Percentiles rank a stretch among this genome's conserved stretches.
Conservation (phyloP, 2,113 vertebrate genomes). For the Uropsilus gracilis region DNA sequence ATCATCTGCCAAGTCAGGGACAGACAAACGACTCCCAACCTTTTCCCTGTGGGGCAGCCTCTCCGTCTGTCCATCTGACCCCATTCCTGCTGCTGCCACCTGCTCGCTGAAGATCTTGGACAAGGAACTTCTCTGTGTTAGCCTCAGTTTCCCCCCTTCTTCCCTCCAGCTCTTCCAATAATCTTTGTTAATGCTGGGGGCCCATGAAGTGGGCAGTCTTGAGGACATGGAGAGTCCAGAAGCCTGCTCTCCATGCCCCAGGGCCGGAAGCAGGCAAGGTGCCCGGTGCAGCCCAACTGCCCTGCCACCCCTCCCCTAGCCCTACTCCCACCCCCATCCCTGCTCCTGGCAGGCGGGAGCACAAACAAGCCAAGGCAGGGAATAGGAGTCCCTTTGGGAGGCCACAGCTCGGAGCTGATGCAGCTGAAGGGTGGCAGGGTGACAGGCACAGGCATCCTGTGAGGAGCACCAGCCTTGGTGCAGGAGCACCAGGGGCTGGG, state of each 20-base stretch:
- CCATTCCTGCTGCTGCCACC: background rate
- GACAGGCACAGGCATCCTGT: background rate
- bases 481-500: too few relatives aligned
- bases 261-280: background rate
- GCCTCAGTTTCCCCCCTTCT: background rate
- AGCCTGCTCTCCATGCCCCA: background rate
- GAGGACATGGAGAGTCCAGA: background rate
- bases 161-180: background rate
- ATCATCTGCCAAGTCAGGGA: background rate
- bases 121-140: background rate
- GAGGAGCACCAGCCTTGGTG: background rate
- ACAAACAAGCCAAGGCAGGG: rapidly evolving
- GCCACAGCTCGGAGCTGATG: too few relatives aligned
- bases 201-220: background rate
- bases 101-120: background rate
- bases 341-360: background rate
- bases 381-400: background rate
- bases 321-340: too few relatives aligned
- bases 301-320: too few relatives aligned
- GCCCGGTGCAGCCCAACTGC: background rate
- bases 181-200: background rate
- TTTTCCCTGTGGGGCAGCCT: background rate
- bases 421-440: background rate
- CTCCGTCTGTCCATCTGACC: background rate
- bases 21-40: background rate